Conservation (phyloP, 2,113 vertebrate species). For the Clarias gariepinus region DNA sequence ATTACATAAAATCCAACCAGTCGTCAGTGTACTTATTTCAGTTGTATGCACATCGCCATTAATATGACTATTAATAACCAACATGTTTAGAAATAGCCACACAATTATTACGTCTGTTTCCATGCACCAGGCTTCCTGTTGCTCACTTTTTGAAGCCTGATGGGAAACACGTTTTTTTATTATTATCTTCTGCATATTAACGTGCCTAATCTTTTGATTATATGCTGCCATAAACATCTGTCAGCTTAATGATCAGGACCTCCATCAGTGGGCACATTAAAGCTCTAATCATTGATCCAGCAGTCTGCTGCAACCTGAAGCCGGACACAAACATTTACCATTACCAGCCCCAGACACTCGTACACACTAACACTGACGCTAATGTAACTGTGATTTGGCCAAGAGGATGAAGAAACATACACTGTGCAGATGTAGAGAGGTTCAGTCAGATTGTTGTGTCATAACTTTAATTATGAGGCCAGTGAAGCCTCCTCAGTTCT, state of each 20-base stretch:
- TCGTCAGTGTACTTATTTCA: background rate
- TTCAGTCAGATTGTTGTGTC: background rate
- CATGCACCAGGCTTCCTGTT: background rate
- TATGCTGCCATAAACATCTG: slow-evolving; percentile 63
- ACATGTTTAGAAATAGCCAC: background rate
- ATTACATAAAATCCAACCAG: background rate
- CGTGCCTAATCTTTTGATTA: slow-evolving; percentile 2
- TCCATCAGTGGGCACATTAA: slow-evolving; percentile 40
- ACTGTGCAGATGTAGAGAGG: too few species aligned
- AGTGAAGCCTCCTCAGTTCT: background rate
- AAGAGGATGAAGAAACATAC: background rate
- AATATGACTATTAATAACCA: background rate
- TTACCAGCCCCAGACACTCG: slow-evolving; percentile 39
- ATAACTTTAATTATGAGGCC: background rate
- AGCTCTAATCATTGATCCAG: slow-evolving; percentile 61
- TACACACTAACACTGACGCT: background rate
- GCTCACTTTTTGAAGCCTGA: background rate
- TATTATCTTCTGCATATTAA: slow-evolving; percentile 20
- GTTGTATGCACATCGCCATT: too few species aligned
- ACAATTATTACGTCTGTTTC: background rate
- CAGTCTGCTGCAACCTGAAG: slow-evolving; percentile 46
- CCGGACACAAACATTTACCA: slow-evolving; percentile 38
- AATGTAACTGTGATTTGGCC: background rate
- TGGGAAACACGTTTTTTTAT: background rate
- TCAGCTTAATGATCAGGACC: slow-evolving; percentile 69